Conservation (phyloP, 2,797 vertebrate genomes). For the Manis javanica region DNA sequence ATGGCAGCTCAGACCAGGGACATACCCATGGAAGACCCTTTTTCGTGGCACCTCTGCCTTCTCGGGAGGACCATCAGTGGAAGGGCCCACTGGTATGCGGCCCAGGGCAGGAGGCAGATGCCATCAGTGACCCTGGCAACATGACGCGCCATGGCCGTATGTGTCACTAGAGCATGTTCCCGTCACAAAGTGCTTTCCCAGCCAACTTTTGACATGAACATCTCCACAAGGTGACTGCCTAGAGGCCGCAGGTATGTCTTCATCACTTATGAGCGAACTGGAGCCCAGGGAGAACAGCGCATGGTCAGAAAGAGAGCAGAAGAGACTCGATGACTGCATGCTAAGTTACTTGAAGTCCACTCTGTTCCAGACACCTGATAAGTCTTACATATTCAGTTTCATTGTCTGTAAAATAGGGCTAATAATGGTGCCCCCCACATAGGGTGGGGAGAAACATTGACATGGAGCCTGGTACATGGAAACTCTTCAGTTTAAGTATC, state of each 20-base stretch:
- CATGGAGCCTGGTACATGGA: too few species aligned
- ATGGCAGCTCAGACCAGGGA: neutral
- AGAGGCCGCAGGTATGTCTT: neutral
- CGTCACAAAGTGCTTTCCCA: neutral
- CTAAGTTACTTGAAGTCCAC: neutral
- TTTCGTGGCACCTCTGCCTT: neutral
- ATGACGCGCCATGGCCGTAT: rapidly evolving
- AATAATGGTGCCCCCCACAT: rapidly evolving
- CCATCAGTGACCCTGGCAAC: rapidly evolving
- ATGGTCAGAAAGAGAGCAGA: neutral
- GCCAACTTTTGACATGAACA: neutral
- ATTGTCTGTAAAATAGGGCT: neutral
- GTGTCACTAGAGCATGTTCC: neutral
- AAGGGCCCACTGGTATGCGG: neutral
- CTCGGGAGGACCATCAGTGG: neutral
- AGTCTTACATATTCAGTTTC: neutral
- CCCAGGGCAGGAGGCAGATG: rapidly evolving
- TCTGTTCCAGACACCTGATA: neutral
- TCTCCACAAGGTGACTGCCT: neutral
- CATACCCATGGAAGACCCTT: neutral
- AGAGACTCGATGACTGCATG: neutral
- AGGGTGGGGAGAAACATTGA: neutral
- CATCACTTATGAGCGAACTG: neutral
- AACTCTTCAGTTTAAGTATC: neutral
- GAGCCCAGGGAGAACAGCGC: neutral